Evolutionary conservation across 2,113 vertebrate species (phyloP), one percentile per base, ranked within the genome.

Genomic region (Eulemur rufifrons): DNA sequence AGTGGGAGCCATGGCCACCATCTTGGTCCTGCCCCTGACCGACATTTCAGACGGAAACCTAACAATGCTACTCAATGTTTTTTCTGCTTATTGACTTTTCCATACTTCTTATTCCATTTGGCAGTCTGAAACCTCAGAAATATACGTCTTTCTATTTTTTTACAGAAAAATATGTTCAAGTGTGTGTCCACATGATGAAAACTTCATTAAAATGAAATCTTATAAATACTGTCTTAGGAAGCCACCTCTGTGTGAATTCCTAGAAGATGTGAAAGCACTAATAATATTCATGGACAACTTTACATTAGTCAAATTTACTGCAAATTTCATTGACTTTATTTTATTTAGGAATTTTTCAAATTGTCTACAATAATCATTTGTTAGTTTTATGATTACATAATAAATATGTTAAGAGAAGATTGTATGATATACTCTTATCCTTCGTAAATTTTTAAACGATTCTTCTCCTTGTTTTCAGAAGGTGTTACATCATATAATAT

Each of bases 81-180:
- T 86, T 93, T 86, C 37, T 89, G 59, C 52, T 88, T 71, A 5
- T 34, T 91, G 34, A 45, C 59, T 86, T 97, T 88, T 82, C n/a
- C 11, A 25, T 81, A 21, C 61, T 93, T 61, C 5, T 47, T 66
- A 45, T 63, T 81, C n/a, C 47, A 95, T 17, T 69, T 86, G 37
- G 21, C 61, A 56, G n/a, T 56, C 37, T 89, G 54, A 82, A 76
- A 91, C n/a, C 37, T 27, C 8, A 45, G 68, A 78, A 81, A 45
- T 82, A 71, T 39, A 39, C 2, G 11, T 59, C 15, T 91, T 54
- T 52, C 6, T 68, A 18, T 47, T 92, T 61, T 82, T 45, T 74
- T 94, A 66, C 52, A 59, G 5, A 73, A 73, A 37, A 8, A 17
- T 39, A 34, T 42, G 0, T 45, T 12, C 21, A 3, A 29, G 47